Percentiles rank a stretch among this genome's conserved stretches.
Conservation (phyloP, 2,888 invertebrate genomes). For the Acanthosepion pharaonis region DNA sequence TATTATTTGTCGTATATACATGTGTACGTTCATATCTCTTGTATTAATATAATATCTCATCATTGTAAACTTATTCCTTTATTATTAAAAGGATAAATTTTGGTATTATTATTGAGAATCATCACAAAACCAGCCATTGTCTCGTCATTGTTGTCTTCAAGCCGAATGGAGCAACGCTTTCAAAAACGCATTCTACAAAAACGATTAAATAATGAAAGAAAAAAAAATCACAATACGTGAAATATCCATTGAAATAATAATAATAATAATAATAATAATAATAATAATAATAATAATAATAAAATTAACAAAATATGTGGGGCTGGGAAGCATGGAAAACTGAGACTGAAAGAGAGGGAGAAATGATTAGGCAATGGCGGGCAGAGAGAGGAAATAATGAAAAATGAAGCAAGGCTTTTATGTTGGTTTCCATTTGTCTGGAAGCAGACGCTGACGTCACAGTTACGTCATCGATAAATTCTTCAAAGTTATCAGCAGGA, state of each 20-base stretch:
- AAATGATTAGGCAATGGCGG: neutral
- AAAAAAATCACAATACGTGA: neutral
- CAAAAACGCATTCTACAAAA: neutral
- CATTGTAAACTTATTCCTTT: neutral
- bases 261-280: no score
- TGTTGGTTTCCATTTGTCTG: neutral
- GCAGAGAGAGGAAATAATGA: neutral
- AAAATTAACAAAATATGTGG: neutral
- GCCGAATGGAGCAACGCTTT: neutral
- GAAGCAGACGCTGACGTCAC: neutral
- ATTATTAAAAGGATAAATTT: neutral
- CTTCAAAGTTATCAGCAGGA: neutral
- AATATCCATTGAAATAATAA: neutral
- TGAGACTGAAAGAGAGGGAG: neutral
- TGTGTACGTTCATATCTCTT: no score
- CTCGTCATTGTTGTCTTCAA: neutral
- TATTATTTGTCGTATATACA: no score
- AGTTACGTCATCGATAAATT: neutral
- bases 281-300: no score
- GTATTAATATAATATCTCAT: no score
- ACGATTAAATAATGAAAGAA: neutral
- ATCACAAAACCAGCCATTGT: neutral
- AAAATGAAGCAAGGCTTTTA: neutral
- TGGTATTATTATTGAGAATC: neutral
- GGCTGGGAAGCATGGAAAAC: neutral